Percentiles rank a stretch among this genome's conserved stretches.
phyloP scores from a whole-genome alignment of 2,113 vertebrate species.

The Dermatemys mawii region DNA sequence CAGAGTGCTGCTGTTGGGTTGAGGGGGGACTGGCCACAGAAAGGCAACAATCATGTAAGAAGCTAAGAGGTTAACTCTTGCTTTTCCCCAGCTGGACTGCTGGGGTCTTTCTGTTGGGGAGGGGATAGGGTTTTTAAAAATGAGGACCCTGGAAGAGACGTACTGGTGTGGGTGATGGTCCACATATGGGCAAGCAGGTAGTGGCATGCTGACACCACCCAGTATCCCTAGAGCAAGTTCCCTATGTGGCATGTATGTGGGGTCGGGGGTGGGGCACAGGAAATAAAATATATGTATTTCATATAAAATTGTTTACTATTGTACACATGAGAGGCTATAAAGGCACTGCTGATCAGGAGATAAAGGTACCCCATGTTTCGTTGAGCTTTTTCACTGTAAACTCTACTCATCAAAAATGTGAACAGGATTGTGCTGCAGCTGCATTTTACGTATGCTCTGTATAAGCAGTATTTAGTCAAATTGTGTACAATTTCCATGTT shows the following conservation, averaged over 20 bases:
- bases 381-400: constrained; percentile 65
- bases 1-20: background rate
- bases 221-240: background rate
- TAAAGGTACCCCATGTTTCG: constrained; percentile 35
- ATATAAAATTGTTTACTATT: constrained; percentile 66
- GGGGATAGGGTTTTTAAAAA: too few species aligned
- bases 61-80: background rate
- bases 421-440: constrained; percentile 62
- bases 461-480: constrained; percentile 67
- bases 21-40: background rate
- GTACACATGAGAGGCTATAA: constrained; percentile 53
- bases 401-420: constrained; percentile 65
- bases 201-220: fast-evolving
- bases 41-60: background rate
- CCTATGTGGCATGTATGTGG: background rate
- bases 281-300: constrained; percentile 61
- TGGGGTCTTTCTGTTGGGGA: background rate
- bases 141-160: background rate
- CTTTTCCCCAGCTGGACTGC: background rate
- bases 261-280: background rate
- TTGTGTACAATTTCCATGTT: constrained; percentile 69
- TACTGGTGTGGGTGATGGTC: background rate
- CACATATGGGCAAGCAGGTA: fast-evolving
- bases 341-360: constrained; percentile 55
- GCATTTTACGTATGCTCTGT: constrained; percentile 67